phyloP scores from a whole-genome alignment of 2,113 vertebrate genomes.

The Cynocephalus volans region DNA sequence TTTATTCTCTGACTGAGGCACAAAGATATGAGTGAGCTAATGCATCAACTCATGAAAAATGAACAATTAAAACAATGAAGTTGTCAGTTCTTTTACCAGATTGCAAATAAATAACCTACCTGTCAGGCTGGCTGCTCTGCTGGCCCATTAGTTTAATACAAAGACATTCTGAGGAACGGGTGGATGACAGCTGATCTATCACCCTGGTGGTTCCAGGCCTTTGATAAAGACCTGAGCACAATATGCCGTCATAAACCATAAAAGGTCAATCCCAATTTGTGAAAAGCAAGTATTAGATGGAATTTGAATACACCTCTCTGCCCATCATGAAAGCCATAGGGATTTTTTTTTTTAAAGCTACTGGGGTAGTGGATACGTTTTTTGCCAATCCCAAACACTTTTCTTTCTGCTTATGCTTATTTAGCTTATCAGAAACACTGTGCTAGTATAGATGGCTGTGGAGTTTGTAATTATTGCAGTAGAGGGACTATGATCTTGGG shows the following conservation, averaged over 20 bases:
- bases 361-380: neutral
- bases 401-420: neutral
- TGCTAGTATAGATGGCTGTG: conserved; percentile 84
- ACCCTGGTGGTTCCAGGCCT: conserved; percentile 68
- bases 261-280: conserved; percentile 73
- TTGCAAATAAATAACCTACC: conserved; percentile 90
- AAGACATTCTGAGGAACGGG: conserved; percentile 85
- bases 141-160: conserved; percentile 90
- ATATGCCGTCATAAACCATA: conserved; percentile 57
- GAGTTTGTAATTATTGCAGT: conserved; percentile 86
- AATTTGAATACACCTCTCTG: conserved; percentile 29
- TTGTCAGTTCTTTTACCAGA: conserved; percentile 89
- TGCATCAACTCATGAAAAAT: conserved; percentile 89
- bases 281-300: conserved; percentile 47
- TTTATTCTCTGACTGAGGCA: conserved; percentile 85
- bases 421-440: conserved; percentile 83
- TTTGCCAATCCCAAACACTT: neutral
- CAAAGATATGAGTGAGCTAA: conserved; percentile 84
- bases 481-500: conserved; percentile 85
- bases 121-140: conserved; percentile 84
- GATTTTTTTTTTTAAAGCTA: neutral
- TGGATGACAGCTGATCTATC: conserved; percentile 87
- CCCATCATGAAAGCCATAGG: neutral
- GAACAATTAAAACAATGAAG: conserved; percentile 90
- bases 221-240: conserved; percentile 76